phyloP scores from a whole-genome alignment of 2,113 vertebrate genomes.

The Peromyscus maniculatus region DNA sequence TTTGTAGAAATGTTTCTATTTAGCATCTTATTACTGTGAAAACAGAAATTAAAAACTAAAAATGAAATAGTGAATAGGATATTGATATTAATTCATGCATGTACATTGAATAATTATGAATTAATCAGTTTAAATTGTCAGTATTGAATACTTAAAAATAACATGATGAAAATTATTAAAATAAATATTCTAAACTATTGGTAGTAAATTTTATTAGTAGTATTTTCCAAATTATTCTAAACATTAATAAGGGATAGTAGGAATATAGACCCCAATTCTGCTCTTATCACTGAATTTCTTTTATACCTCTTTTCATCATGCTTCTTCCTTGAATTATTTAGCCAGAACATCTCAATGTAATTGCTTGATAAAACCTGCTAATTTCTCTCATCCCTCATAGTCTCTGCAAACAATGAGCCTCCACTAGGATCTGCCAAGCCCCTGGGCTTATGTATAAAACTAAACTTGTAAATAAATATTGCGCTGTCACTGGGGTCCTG shows the following conservation, averaged over 20 bases:
- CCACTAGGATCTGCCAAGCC: background rate
- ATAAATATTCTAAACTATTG: constrained; percentile 22
- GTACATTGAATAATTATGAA: background rate
- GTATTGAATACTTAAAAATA: background rate
- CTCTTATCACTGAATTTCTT: background rate
- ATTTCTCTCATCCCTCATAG: background rate
- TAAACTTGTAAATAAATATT: background rate
- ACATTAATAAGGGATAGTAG: background rate
- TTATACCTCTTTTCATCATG: background rate
- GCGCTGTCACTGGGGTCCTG: background rate
- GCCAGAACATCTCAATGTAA: background rate
- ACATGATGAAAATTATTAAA: background rate
- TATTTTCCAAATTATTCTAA: background rate
- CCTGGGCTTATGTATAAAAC: background rate
- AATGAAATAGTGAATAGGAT: constrained; percentile 7
- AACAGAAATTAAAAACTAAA: background rate
- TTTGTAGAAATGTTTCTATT: constrained; percentile 19
- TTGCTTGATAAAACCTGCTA: background rate
- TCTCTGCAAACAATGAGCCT: background rate
- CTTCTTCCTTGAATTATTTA: constrained; percentile 35
- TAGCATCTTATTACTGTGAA: background rate
- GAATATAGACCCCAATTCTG: background rate
- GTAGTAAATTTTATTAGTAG: background rate
- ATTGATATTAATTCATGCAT: background rate
- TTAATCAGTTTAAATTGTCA: constrained; percentile 38